Conservation (phyloP, 2,797 vertebrate genomes). For the Anomalospiza imberbis region DNA sequence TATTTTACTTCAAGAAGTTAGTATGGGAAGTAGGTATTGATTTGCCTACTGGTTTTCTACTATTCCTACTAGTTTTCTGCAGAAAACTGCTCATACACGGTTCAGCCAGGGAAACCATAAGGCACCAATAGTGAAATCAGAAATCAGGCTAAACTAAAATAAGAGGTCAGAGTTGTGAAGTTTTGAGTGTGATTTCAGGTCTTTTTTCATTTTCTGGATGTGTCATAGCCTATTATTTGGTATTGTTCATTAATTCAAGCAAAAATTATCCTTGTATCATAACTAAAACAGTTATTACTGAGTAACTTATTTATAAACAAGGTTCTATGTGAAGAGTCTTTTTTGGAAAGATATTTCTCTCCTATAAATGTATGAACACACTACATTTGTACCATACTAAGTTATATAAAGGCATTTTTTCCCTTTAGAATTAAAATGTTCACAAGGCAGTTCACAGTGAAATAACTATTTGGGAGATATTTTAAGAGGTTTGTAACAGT, state of each 20-base stretch:
- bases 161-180: not conserved
- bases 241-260: not conserved
- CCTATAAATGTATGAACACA: not conserved
- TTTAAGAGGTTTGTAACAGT: not conserved
- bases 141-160: not conserved
- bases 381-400: not conserved
- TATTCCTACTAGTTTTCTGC: not conserved
- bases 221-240: not conserved
- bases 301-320: not conserved
- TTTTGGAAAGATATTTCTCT: not conserved
- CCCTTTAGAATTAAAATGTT: not conserved
- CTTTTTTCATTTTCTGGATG: not conserved
- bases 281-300: not conserved
- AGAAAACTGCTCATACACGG: not conserved
- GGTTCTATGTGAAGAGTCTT: fast-evolving
- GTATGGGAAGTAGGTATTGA: not conserved
- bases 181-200: not conserved
- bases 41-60: not conserved
- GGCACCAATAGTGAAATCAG: not conserved
- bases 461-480: not conserved
- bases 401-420: not conserved
- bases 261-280: not conserved
- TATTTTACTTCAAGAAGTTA: not conserved
- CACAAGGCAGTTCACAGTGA: not conserved
- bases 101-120: not conserved